Evolutionary conservation across 2,113 vertebrate genomes (phyloP).

Genomic region (Odocoileus virginianus): DNA sequence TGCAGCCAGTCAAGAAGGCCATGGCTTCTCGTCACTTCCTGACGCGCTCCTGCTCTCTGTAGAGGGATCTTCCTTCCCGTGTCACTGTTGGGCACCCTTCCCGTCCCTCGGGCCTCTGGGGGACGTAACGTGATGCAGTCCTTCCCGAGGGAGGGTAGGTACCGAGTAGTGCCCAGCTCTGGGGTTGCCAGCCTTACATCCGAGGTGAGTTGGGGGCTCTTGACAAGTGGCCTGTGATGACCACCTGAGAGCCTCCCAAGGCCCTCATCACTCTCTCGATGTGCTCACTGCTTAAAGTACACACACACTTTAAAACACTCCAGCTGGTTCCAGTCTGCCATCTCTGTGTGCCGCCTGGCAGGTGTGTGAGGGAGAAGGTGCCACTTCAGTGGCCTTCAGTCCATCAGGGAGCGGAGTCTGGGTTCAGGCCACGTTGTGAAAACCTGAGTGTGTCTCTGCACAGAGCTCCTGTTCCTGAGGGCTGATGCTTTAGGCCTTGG

Average conservation of each 20-base stretch:
- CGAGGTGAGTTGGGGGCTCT: neutral
- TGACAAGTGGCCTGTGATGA: neutral
- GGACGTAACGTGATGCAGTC: rapidly evolving
- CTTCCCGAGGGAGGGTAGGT: neutral
- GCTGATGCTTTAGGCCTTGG: neutral
- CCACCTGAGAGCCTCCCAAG: neutral
- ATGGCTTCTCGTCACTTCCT: neutral
- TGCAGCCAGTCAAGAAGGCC: neutral
- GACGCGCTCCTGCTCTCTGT: neutral
- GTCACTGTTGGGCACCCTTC: neutral
- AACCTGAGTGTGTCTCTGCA: neutral
- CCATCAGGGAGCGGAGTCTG: neutral
- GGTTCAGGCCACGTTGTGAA: neutral
- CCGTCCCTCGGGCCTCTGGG: neutral
- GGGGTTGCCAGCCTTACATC: neutral
- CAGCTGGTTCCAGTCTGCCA: neutral
- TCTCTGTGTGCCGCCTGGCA: neutral
- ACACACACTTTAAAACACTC: neutral
- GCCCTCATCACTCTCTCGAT: neutral
- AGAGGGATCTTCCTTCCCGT: neutral
- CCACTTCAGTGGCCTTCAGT: neutral
- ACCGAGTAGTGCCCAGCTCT: neutral
- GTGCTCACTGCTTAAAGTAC: neutral
- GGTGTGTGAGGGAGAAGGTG: neutral
- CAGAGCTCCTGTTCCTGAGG: neutral